phyloP scores from a whole-genome alignment of 2,797 vertebrate species.

The Poliocrania exsul region DNA sequence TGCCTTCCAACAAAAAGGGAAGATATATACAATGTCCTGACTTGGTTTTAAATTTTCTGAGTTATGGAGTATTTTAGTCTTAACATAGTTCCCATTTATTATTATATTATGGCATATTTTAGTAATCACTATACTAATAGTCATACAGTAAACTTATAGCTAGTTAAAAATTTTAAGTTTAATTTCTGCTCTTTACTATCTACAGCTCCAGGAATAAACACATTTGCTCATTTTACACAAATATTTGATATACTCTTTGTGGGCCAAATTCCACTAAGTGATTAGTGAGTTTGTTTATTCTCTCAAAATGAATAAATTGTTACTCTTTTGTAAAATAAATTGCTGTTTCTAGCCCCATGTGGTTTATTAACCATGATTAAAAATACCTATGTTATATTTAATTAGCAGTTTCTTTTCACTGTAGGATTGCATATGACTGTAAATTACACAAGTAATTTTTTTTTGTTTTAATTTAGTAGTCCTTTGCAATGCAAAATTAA shows the following conservation, averaged over 20 bases:
- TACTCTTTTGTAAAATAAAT: background rate
- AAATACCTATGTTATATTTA: background rate
- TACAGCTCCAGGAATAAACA: background rate
- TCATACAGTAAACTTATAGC: background rate
- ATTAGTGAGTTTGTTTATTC: background rate
- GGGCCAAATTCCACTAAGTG: background rate
- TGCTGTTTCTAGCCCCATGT: background rate
- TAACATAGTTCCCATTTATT: background rate
- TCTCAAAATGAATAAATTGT: background rate
- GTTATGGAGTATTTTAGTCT: background rate
- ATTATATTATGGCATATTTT: background rate
- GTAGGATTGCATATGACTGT: background rate
- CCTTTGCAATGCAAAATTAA: background rate
- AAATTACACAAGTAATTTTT: background rate
- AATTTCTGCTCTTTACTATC: background rate
- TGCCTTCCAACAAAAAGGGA: background rate
- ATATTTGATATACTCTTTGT: background rate
- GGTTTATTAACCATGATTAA: conserved; percentile 5
- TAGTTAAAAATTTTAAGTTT: background rate
- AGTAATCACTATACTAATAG: background rate
- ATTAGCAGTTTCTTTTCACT: background rate
- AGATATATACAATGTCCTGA: background rate
- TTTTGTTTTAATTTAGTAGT: background rate
- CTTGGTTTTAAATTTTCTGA: background rate
- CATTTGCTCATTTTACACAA: background rate